These are phyloP conservation scores for Actias luna DNA, from an alignment of 2,888 invertebrate species.

Conservation along the genomic window DNA sequence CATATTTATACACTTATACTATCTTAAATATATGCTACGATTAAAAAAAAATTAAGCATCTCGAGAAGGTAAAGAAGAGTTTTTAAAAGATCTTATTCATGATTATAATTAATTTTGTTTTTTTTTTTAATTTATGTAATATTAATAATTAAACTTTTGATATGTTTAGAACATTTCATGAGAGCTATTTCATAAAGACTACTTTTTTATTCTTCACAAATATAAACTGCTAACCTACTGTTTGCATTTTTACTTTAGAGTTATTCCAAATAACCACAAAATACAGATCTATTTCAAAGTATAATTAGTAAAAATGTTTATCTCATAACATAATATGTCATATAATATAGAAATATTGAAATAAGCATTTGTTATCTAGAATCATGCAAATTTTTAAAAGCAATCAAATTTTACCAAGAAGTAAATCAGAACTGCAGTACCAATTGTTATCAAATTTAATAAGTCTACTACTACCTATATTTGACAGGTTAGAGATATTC, in stretches of 20 bases:
- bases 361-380: too few relatives aligned
- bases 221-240: not conserved
- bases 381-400: too few relatives aligned
- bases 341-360: too few relatives aligned
- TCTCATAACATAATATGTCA: too few relatives aligned
- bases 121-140: not conserved
- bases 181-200: not conserved
- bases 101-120: not conserved
- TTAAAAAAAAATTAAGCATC: not conserved
- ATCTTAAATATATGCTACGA: not conserved
- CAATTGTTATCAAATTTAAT: too few relatives aligned
- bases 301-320: not conserved
- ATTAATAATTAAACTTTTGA: not conserved
- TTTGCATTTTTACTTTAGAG: not conserved
- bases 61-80: not conserved
- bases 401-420: too few relatives aligned
- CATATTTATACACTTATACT: not conserved
- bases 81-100: not conserved
- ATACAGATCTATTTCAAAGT: not conserved
- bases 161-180: conserved; percentile 9
- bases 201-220: not conserved
- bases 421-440: too few relatives aligned
- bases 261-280: not conserved
- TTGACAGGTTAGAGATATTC: too few relatives aligned
- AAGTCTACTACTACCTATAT: too few relatives aligned